Evolutionary conservation across 2,797 vertebrate species (phyloP).

Genomic region (Vespertilio murinus): DNA sequence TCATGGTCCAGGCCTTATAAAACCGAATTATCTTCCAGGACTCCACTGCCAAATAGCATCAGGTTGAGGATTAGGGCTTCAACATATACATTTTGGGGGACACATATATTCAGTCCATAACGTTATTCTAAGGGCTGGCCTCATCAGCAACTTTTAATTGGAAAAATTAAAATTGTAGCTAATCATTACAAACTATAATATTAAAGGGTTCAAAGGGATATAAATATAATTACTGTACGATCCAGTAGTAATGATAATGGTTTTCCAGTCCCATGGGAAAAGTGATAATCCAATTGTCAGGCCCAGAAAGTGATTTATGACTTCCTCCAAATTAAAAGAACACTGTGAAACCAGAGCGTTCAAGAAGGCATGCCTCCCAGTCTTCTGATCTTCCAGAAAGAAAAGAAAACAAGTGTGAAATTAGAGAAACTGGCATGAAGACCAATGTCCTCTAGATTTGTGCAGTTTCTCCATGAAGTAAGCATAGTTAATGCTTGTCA

Average conservation of each 20-base stretch:
- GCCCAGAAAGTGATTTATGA: neutral
- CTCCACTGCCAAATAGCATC: neutral
- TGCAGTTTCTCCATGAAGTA: neutral
- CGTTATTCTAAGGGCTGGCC: neutral
- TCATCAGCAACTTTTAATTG: constrained; percentile 6
- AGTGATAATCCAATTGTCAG: constrained; percentile 3
- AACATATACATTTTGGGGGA: neutral
- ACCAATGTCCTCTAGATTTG: neutral
- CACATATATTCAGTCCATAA: neutral
- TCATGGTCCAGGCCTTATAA: neutral
- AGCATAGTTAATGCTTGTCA: neutral
- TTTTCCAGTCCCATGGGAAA: neutral
- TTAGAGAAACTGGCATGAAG: neutral
- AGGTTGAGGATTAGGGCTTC: neutral
- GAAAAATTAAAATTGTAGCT: constrained; percentile 11
- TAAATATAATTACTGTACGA: neutral
- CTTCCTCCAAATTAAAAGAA: constrained; percentile 22
- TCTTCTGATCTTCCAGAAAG: neutral
- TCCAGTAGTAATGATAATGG: neutral
- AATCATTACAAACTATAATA: neutral
- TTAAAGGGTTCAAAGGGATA: neutral
- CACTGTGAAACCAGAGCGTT: neutral
- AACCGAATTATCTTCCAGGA: neutral
- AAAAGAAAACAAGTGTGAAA: neutral
- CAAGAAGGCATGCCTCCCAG: neutral